Conservation (phyloP, 2,797 vertebrate genomes). For the Tauraco hartlaubi region DNA sequence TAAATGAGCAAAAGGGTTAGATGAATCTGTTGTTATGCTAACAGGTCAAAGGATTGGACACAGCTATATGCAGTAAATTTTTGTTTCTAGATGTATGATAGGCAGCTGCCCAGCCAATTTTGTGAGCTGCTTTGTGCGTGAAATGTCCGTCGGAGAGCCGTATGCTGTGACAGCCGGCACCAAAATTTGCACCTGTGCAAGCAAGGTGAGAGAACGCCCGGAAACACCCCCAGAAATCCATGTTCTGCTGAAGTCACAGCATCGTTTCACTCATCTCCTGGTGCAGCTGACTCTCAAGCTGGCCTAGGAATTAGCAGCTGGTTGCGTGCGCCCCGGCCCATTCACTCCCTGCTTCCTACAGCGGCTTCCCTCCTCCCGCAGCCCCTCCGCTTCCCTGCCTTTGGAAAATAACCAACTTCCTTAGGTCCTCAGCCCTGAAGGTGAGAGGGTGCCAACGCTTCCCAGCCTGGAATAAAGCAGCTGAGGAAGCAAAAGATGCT, state of each 20-base stretch:
- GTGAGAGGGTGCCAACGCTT: not conserved
- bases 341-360: not conserved
- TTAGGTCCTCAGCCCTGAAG: not conserved
- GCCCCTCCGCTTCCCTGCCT: not conserved
- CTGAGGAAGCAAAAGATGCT: not conserved
- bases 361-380: not conserved
- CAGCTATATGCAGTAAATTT: not conserved
- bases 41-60: not conserved
- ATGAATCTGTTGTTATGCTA: not conserved
- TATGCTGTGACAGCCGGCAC: not conserved
- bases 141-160: rapidly evolving
- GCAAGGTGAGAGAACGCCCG: rapidly evolving
- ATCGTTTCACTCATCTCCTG: rapidly evolving
- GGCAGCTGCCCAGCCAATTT: not conserved
- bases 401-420: not conserved
- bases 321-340: rapidly evolving
- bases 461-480: not conserved
- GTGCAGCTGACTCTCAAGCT: not conserved
- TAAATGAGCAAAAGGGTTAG: not conserved
- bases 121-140: not conserved
- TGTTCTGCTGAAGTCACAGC: not conserved
- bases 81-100: not conserved
- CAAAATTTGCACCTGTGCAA: not conserved
- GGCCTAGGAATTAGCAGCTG: not conserved
- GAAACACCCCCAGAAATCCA: not conserved